Evolutionary conservation across 2,113 vertebrate genomes (phyloP).

Genomic region (Sarotherodon lohbergeri): DNA sequence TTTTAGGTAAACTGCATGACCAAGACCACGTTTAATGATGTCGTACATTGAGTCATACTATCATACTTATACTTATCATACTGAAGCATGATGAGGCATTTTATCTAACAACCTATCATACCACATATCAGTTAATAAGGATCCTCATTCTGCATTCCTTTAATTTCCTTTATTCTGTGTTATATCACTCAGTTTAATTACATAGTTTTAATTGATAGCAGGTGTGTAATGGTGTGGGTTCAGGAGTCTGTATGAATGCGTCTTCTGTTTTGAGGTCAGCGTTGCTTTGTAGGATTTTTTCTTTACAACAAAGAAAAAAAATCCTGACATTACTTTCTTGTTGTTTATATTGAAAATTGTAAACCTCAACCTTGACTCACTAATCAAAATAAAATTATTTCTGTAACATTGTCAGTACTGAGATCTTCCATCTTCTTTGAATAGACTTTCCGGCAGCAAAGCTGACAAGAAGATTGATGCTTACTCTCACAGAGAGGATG

Average conservation of each 20-base stretch:
- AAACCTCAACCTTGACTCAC: neutral
- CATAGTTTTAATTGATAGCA: neutral
- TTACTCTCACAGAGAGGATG: neutral
- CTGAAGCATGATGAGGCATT: neutral
- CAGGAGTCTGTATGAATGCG: neutral
- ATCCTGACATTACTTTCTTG: neutral
- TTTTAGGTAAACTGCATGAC: neutral
- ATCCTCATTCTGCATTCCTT: neutral
- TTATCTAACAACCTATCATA: neutral
- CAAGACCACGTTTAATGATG: neutral
- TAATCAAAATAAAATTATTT: neutral
- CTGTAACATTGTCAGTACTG: neutral
- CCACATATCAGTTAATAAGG: neutral
- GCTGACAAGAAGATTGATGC: neutral
- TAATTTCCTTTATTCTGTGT: neutral
- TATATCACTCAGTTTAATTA: neutral
- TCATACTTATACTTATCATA: neutral
- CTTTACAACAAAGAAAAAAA: neutral
- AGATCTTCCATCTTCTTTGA: neutral
- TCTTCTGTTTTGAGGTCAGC: neutral
- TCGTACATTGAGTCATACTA: neutral
- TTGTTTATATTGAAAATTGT: neutral
- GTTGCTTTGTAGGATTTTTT: neutral
- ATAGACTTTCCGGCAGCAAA: neutral
- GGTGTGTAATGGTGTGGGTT: neutral